Percentiles rank a stretch among this genome's conserved stretches.
Conservation (phyloP, 2,888 invertebrate genomes). For the Dascillus cervinus region DNA sequence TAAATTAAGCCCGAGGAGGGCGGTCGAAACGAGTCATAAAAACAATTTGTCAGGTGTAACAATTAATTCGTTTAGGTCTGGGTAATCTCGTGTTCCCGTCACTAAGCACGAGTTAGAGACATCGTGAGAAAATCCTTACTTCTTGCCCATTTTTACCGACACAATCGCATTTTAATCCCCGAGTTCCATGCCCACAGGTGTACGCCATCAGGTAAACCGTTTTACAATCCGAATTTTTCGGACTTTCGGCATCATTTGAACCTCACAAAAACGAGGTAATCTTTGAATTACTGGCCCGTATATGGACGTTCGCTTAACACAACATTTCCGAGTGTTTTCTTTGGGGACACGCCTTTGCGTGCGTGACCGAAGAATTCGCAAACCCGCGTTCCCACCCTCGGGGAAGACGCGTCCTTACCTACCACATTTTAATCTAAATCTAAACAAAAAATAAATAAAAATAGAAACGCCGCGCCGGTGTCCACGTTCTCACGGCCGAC, state of each 20-base stretch:
- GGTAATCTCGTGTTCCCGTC: slow-evolving; percentile 14
- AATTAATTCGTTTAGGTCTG: slow-evolving; percentile 14
- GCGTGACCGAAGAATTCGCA: no score
- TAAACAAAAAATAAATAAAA: slow-evolving; percentile 23
- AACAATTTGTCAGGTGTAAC: slow-evolving; percentile 12
- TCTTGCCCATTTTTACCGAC: slow-evolving; percentile 8
- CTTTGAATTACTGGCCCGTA: no score
- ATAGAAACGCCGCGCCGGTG: slow-evolving; percentile 11
- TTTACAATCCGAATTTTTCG: slow-evolving; percentile 4
- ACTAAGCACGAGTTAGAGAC: slow-evolving; percentile 11
- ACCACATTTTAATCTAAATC: slow-evolving; percentile 23
- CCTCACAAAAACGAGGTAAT: no score
- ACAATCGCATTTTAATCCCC: slow-evolving; percentile 10
- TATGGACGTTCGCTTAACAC: no score
- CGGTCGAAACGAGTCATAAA: no score
- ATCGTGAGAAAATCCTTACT: slow-evolving; percentile 15
- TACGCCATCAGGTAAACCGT: slow-evolving; percentile 13
- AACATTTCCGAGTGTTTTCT: no score
- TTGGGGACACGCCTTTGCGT: no score
- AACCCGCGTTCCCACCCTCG: slow-evolving; percentile 19
- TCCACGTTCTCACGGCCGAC: slow-evolving; percentile 30
- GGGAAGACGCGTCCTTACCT: slow-evolving; percentile 20
- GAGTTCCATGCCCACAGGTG: slow-evolving; percentile 15
- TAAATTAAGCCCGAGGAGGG: no score
- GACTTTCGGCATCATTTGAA: slow-evolving; percentile 14